Base-by-base conservation (phyloP, 2,113 vertebrate genomes). In the Pedetes capensis region DNA sequence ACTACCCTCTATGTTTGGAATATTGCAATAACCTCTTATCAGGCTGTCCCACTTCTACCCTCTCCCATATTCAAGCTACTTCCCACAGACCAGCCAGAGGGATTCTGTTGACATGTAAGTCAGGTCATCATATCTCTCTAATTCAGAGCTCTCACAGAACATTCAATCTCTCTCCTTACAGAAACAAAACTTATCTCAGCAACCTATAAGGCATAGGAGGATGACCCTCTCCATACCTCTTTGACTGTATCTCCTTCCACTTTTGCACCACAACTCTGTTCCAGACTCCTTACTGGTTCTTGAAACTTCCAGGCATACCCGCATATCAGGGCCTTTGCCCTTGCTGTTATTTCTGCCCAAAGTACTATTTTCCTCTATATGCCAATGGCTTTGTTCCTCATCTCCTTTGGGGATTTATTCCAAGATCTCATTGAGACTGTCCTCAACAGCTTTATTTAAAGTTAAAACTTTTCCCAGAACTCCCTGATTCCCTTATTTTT, bases 101-200 rank as follows among this genome's bases (percentile, higher is more conserved):
- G 69, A 74, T 61, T 25, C 29, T 75, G 23, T 83, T 80, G 71
- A 75, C n/a, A 27, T 22, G 17, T 68, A 93, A 55, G 66, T 34
- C 49, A 93, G 53, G 16, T 82, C 39, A 61, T 47, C 34, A 63
- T 55, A 78, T 63, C 71, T 34, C 34, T 80, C 34, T 89, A n/a
- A 32, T 89, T 68, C 23, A 85, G 66, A 93, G 53, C 11, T 53
- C 14, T 63, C 68, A 55, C 49, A 71, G 17, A 42, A 34, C 59
- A 81, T 75, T 49, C 12, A n/a, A 61, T 69, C 61, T 72, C 37
- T 32, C 39, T 90, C 8, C 61, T 90, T 90, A 78, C 1, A 55
- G 79, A 85, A 92, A 95, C 5, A 61, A 95, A 91, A 86, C 47
- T 78, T 29, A 69, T 61, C 66, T 92, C 51, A 42, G 42, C 20